Base-by-base conservation (phyloP, 2,797 vertebrate species). In the Coilia nasus region DNA sequence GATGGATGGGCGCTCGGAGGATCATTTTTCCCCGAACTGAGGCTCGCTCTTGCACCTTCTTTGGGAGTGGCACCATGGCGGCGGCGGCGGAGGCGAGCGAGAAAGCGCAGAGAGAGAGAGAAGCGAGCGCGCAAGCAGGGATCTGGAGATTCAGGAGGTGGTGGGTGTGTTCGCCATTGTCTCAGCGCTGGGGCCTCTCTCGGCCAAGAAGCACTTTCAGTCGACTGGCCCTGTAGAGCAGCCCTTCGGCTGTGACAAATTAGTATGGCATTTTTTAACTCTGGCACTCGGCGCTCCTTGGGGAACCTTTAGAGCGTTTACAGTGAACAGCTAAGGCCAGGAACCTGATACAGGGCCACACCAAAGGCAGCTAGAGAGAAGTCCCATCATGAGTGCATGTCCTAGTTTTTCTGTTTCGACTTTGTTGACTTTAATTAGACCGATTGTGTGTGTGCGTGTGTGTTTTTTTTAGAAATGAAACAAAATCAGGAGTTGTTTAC, bases 231-330 rank as follows among this genome's bases (percentile, higher is more conserved):
- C 89, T 86, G 91, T 86, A 88, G 94, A 93, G 90, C 89, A 85
- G 89, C 94, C 89, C 90, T 92, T 88, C 80, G 71, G 90, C 94
- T 93, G 92, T 96, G 94, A 94, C 94, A 93, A 94, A 95, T 94
- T 90, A 87, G 90, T 94, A 89, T 94, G 94, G 94, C 94, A 94
- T 95, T 92, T 92, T 92, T 91, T 90, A 59, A 83, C 93, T 95
- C 88, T 93, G 92, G 92, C 91, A 94, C 90, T 31, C 85, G 15
- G 85, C 81, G 21, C 9, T 93, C 93, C 92, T 81, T 11, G 28
- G 91, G 92, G 93, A 94, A 93, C 92, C 93, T 94, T 93, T 87
- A 90, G 88, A 86, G 86, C 88, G 80, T 83, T 75, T 88, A 92
- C 90, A 93, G 91, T 91, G 91, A 94, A 94, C 92, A 91, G 90